Percentiles rank a stretch among this genome's conserved stretches.
These are phyloP conservation scores for Diachasmimorpha longicaudata DNA, from an alignment of 1,140 invertebrate genomes.

Conservation along the genomic window DNA sequence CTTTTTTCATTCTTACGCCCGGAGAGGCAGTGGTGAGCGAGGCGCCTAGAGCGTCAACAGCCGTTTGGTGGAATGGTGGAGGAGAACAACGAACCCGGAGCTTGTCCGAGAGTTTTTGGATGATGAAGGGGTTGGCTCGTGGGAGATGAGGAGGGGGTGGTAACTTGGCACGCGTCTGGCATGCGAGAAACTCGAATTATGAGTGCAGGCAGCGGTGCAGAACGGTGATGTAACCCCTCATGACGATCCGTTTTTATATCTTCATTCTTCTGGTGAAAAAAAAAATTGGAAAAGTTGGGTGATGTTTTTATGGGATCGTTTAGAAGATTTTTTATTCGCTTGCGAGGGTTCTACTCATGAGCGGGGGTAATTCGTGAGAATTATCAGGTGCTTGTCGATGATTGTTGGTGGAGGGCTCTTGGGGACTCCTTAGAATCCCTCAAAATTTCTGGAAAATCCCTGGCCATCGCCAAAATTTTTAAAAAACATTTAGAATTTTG, in stretches of 20 bases:
- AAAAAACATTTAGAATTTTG: too few relatives aligned
- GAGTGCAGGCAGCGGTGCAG: constrained; percentile 30
- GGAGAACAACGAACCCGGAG: constrained; percentile 3
- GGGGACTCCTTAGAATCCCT: too few relatives aligned
- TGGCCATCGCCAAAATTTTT: too few relatives aligned
- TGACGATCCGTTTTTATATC: neutral
- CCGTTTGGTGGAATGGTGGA: neutral
- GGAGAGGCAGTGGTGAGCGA: neutral
- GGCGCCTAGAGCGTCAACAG: constrained; percentile 6
- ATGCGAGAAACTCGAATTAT: constrained; percentile 37
- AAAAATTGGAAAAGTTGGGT: neutral
- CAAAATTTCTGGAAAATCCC: too few relatives aligned
- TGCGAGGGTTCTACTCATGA: too few relatives aligned
- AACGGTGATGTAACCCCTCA: constrained; percentile 16
- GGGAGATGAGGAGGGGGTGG: neutral
- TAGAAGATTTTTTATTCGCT: too few relatives aligned
- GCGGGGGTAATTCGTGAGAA: too few relatives aligned
- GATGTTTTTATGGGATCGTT: neutral
- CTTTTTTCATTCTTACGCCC: constrained; percentile 14
- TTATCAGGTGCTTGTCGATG: too few relatives aligned
- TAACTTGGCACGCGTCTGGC: constrained; percentile 51
- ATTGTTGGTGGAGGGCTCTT: too few relatives aligned
- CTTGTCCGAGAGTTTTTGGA: neutral
- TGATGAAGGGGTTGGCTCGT: neutral
- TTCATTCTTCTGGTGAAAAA: neutral